phyloP scores from a whole-genome alignment of 2,888 invertebrate genomes.

The Polymixis flavicincta region DNA sequence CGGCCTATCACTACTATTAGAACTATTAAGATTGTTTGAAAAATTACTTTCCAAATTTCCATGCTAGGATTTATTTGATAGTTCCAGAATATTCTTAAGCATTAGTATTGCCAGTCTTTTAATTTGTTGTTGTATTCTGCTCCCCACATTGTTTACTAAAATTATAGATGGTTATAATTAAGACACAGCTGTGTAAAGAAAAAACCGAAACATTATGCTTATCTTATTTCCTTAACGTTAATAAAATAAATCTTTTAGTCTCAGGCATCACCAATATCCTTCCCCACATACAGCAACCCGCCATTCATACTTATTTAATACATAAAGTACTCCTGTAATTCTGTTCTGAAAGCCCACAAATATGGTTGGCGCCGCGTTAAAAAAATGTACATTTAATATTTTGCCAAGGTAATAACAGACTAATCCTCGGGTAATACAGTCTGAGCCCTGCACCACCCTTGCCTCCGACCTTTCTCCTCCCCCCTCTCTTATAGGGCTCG shows the following conservation, averaged over 20 bases:
- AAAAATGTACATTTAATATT: slow-evolving; percentile 64
- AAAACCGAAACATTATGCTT: background rate
- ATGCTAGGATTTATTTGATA: too few species aligned
- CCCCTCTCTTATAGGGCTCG: slow-evolving; percentile 35
- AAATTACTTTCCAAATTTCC: background rate
- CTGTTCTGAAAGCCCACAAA: slow-evolving; percentile 39
- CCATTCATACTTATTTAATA: slow-evolving; percentile 50
- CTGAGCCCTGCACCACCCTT: slow-evolving; percentile 61
- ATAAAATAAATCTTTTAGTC: slow-evolving; percentile 15
- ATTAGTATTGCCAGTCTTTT: background rate
- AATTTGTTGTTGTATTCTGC: background rate
- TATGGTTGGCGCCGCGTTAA: slow-evolving; percentile 31
- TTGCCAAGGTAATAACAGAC: slow-evolving; percentile 66
- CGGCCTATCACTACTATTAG: too few species aligned
- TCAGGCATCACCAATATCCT: slow-evolving; percentile 14
- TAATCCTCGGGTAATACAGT: slow-evolving; percentile 72
- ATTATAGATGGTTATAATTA: background rate
- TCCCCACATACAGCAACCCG: slow-evolving; percentile 4
- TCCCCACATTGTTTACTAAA: too few species aligned
- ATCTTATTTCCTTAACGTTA: background rate
- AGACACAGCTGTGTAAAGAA: background rate
- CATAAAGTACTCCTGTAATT: slow-evolving; percentile 43
- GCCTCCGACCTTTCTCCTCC: slow-evolving; percentile 10
- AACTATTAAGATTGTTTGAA: too few species aligned
- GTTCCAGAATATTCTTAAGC: too few species aligned